phyloP scores from a whole-genome alignment of 2,888 invertebrate species.

The Eustalomyia histrio region DNA sequence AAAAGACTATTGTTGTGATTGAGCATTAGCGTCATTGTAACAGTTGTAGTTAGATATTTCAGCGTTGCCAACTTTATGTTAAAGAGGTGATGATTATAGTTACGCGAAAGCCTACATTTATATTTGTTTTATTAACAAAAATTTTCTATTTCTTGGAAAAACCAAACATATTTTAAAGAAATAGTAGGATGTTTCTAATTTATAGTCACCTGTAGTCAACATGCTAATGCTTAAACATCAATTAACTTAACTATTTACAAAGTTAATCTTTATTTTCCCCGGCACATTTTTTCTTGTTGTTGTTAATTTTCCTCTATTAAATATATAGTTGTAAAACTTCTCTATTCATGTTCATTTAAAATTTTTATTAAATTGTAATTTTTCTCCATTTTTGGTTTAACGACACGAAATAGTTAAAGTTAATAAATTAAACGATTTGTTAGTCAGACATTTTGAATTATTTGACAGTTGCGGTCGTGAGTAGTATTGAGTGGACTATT shows the following conservation, averaged over 20 bases:
- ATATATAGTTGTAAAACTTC: constrained; percentile 7
- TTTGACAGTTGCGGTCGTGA: constrained; percentile 69
- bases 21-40: no score
- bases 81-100: no score
- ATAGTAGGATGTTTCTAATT: background rate
- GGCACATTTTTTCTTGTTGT: background rate
- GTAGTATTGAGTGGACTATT: constrained; percentile 3
- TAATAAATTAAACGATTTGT: constrained; percentile 72
- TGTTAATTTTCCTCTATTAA: constrained; percentile 13
- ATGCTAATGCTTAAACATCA: constrained; percentile 41
- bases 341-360: constrained; percentile 26
- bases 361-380: constrained; percentile 40
- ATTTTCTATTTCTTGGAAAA: no score
- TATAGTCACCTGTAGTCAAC: constrained; percentile 41
- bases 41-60: no score
- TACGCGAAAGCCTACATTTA: no score
- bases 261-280: constrained; percentile 34
- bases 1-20: no score
- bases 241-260: constrained; percentile 34
- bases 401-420: constrained; percentile 51
- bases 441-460: constrained; percentile 73
- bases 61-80: no score
- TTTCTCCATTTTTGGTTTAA: constrained; percentile 43
- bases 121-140: no score
- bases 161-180: no score